Evolutionary conservation across 2,888 invertebrate genomes (phyloP).

Genomic region (Pardosa pseudoannulata): DNA sequence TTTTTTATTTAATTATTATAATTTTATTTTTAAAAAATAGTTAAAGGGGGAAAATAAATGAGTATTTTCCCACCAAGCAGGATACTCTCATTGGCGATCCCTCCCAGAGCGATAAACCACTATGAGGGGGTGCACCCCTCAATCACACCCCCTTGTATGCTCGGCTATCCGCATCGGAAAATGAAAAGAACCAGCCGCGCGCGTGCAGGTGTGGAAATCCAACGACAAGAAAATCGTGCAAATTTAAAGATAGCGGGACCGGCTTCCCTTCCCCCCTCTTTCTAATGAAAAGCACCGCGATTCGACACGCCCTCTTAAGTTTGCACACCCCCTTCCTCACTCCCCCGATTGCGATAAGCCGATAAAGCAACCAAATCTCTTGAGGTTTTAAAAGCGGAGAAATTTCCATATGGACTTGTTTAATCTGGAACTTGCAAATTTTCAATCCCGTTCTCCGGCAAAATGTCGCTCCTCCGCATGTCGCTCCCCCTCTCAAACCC

Average conservation of each 20-base stretch:
- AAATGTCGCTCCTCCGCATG: slow-evolving; percentile 17
- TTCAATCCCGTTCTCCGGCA: slow-evolving; percentile 1
- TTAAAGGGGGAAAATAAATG: too few relatives aligned
- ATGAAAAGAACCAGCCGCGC: slow-evolving; percentile 53
- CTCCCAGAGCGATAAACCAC: slow-evolving; percentile 4
- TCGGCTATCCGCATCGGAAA: slow-evolving; percentile 25
- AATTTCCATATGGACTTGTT: slow-evolving; percentile 52
- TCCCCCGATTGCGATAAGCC: slow-evolving; percentile 32
- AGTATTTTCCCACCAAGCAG: too few relatives aligned
- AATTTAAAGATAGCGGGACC: slow-evolving; percentile 61
- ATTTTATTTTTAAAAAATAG: too few relatives aligned
- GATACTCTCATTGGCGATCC: background rate
- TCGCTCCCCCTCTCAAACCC: background rate
- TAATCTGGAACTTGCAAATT: slow-evolving; percentile 47
- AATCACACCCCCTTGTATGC: background rate
- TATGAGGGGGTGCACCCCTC: background rate
- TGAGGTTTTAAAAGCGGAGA: slow-evolving; percentile 41
- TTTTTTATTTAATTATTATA: too few relatives aligned
- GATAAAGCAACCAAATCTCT: slow-evolving; percentile 53
- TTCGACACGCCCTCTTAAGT: slow-evolving; percentile 67
- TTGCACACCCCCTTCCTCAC: slow-evolving; percentile 10
- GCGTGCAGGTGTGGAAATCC: slow-evolving; percentile 60
- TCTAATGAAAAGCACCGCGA: slow-evolving; percentile 57
- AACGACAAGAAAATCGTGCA: slow-evolving; percentile 62
- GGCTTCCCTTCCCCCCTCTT: background rate